A percentile compares a stretch with the other conserved stretches of the same genome.
Conservation (phyloP, 2,797 vertebrate genomes). For the Chelon auratus region DNA sequence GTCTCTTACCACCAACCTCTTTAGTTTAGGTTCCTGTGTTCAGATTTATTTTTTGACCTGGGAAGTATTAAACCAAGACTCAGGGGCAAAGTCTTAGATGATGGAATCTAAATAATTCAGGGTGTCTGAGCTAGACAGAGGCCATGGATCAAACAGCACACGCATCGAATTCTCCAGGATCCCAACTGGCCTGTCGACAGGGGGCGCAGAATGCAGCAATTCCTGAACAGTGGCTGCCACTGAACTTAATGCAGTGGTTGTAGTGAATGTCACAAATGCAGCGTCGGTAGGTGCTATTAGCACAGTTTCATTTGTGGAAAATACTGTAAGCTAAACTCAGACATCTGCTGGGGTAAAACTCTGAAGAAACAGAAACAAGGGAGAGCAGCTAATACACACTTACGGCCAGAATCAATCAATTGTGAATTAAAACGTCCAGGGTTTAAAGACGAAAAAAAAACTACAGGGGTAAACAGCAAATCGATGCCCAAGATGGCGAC, state of each 20-base stretch:
- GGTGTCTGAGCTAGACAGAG: neutral
- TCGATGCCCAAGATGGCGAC: conserved; percentile 26
- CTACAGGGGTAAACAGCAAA: conserved; percentile 34
- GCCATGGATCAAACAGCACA: conserved; percentile 17
- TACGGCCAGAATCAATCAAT: conserved; percentile 50
- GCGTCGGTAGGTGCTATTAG: conserved; percentile 28
- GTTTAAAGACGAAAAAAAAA: conserved; percentile 42
- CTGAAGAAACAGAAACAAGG: conserved; percentile 35
- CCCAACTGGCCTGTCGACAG: conserved; percentile 7
- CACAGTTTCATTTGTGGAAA: conserved; percentile 39
- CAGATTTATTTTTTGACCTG: conserved; percentile 10
- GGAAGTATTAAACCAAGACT: conserved; percentile 14
- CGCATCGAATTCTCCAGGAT: conserved; percentile 2
- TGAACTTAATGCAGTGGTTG: neutral
- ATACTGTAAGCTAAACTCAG: conserved; percentile 31
- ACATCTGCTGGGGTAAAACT: conserved; percentile 14
- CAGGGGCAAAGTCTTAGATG: conserved; percentile 15
- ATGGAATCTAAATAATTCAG: conserved; percentile 50
- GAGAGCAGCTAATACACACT: conserved; percentile 26
- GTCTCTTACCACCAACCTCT: conserved; percentile 5
- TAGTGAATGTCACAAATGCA: conserved; percentile 2
- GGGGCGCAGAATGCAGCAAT: neutral
- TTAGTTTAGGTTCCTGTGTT: conserved; percentile 19
- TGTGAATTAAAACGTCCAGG: conserved; percentile 40
- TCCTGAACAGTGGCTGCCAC: neutral